Evolutionary conservation across 2,797 vertebrate genomes (phyloP).

Genomic region (Crocidura indochinensis): DNA sequence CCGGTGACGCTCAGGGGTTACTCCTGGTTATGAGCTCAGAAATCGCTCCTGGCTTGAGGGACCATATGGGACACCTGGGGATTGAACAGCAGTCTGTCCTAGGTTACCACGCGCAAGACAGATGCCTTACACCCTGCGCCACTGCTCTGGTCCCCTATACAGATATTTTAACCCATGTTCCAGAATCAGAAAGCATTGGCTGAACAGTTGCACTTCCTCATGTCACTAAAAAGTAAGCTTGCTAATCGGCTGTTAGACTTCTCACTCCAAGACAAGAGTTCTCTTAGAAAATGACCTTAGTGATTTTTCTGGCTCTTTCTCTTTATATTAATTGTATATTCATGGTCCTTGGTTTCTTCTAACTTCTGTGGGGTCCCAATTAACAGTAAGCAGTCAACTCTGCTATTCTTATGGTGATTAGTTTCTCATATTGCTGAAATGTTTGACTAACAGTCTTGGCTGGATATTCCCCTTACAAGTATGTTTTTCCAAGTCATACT

Average conservation of each 20-base stretch:
- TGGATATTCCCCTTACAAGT: background rate
- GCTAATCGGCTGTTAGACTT: background rate
- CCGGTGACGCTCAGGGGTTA: too few relatives aligned
- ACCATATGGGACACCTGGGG: too few relatives aligned
- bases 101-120: too few relatives aligned
- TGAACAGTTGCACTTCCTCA: background rate
- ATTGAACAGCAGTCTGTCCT: too few relatives aligned
- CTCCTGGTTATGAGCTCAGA: too few relatives aligned
- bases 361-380: background rate
- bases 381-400: slow-evolving; percentile 1
- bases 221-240: background rate
- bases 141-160: too few relatives aligned
- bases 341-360: background rate
- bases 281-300: slow-evolving; percentile 34
- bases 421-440: background rate
- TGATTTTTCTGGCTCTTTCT: background rate
- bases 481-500: slow-evolving; percentile 15
- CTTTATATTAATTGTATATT: slow-evolving; percentile 7
- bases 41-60: too few relatives aligned
- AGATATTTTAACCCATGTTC: background rate
- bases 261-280: background rate
- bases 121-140: too few relatives aligned
- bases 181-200: background rate
- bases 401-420: background rate
- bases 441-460: background rate